These are phyloP conservation scores for Okapia johnstoni DNA, from an alignment of 2,113 vertebrate genomes.

Conservation along the genomic window DNA sequence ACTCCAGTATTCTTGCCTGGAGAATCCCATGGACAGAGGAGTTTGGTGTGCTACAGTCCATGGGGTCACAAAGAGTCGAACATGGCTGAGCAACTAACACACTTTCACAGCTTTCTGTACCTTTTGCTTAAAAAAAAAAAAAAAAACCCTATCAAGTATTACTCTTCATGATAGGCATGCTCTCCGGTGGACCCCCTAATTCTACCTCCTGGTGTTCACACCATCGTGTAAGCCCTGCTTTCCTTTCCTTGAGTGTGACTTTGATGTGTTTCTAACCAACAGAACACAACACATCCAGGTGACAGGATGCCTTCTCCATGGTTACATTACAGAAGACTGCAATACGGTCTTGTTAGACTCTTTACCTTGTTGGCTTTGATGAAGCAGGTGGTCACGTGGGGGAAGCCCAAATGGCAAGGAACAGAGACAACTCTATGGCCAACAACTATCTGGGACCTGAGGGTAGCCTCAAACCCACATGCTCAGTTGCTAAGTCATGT, in stretches of 20 bases:
- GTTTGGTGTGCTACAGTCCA: neutral
- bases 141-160: neutral
- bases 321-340: neutral
- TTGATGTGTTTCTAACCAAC: neutral
- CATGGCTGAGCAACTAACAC: neutral
- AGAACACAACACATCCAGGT: neutral
- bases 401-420: neutral
- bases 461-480: neutral
- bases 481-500: neutral
- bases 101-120: neutral
- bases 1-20: neutral
- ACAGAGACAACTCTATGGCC: neutral
- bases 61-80: neutral
- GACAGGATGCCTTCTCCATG: neutral
- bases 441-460: neutral
- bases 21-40: neutral
- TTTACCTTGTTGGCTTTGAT: neutral
- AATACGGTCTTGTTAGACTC: accelerated
- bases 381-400: neutral
- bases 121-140: neutral
- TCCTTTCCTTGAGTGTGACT: neutral
- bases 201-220: neutral
- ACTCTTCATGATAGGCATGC: neutral
- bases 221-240: neutral
- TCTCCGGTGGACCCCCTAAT: accelerated